A percentile compares a stretch with the other conserved stretches of the same genome.
phyloP scores from a whole-genome alignment of 2,888 invertebrate species.

The Noctua janthina region DNA sequence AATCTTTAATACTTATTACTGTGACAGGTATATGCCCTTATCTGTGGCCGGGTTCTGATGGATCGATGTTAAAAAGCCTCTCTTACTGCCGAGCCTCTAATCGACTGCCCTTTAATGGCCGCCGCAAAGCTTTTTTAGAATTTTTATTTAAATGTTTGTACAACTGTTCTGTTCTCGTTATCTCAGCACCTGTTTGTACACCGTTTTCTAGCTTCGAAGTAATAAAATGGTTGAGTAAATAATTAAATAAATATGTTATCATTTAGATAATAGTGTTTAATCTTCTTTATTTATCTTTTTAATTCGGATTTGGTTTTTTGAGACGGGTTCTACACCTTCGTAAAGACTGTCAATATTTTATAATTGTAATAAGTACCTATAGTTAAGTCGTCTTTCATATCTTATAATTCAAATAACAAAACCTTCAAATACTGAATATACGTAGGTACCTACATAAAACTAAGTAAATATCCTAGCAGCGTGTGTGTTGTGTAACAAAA shows the following conservation, averaged over 20 bases:
- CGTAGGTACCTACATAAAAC: background rate
- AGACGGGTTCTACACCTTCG: slow-evolving; percentile 1
- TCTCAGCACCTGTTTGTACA: slow-evolving; percentile 63
- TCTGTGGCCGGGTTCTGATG: slow-evolving; percentile 83
- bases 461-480: background rate
- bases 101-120: slow-evolving; percentile 79
- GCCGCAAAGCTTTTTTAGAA: slow-evolving; percentile 77
- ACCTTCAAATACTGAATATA: background rate
- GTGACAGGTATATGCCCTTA: slow-evolving; percentile 86
- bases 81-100: slow-evolving; percentile 81
- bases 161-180: slow-evolving; percentile 62
- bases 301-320: slow-evolving; percentile 3
- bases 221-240: slow-evolving; percentile 52
- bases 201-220: slow-evolving; percentile 49
- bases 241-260: slow-evolving; percentile 53
- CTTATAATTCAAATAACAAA: background rate
- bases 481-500: slow-evolving; percentile 5
- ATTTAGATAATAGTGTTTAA: slow-evolving; percentile 36
- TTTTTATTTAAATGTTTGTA: slow-evolving; percentile 72
- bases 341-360: slow-evolving; percentile 10
- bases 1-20: slow-evolving; percentile 84
- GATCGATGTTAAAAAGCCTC: slow-evolving; percentile 84
- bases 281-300: slow-evolving; percentile 29
- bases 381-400: background rate
- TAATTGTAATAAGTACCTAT: slow-evolving; percentile 1